Evolutionary conservation across 2,113 vertebrate species (phyloP).

Genomic region (Egretta garzetta): DNA sequence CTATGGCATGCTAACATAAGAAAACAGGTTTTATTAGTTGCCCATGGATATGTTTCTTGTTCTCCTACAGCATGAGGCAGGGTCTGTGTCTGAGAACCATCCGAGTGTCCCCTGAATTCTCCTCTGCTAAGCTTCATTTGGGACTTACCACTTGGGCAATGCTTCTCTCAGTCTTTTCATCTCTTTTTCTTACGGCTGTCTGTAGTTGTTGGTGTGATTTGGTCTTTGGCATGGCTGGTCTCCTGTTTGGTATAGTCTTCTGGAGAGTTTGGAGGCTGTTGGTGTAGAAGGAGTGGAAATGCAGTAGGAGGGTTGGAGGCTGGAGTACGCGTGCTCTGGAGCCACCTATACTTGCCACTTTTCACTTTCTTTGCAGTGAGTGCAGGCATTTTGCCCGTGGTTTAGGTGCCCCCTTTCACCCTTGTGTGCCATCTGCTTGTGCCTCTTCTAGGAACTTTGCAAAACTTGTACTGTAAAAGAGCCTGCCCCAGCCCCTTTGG

Average conservation of each 20-base stretch:
- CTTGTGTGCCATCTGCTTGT: neutral
- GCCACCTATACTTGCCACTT: neutral
- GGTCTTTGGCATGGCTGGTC: neutral
- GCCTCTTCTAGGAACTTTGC: neutral
- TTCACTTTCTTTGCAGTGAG: neutral
- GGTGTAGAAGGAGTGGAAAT: neutral
- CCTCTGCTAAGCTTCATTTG: neutral
- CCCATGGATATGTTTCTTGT: neutral
- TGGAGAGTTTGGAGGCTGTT: neutral
- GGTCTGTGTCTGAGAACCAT: neutral
- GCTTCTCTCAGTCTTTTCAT: neutral
- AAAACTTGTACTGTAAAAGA: neutral
- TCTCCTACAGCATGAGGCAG: neutral
- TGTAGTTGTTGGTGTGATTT: neutral
- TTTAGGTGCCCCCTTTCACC: neutral
- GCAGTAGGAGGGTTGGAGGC: neutral
- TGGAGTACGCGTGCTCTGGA: neutral
- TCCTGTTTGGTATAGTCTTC: neutral
- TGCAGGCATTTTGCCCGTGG: neutral
- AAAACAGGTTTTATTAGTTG: neutral
- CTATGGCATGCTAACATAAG: neutral
- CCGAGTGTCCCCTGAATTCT: neutral
- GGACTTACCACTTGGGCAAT: neutral
- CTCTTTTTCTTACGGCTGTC: neutral
- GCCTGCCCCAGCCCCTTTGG: neutral